Percentiles rank a stretch among this genome's conserved stretches.
These are phyloP conservation scores for Andrena fulva DNA, from an alignment of 2,888 invertebrate species.

Conservation along the genomic window DNA sequence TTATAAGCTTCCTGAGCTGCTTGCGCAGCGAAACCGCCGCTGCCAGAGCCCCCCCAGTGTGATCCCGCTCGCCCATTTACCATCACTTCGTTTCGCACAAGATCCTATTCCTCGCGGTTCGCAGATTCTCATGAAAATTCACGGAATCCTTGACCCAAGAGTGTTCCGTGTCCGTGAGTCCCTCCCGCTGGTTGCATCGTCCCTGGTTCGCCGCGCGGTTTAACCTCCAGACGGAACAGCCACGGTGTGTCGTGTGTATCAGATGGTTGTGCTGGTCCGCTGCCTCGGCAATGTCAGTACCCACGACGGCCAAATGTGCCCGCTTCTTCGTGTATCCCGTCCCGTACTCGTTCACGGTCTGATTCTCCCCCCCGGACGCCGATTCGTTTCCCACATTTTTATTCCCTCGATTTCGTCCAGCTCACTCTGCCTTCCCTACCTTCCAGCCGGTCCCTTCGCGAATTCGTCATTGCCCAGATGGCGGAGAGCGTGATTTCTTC, in stretches of 20 bases:
- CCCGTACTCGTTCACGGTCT: conserved; percentile 69
- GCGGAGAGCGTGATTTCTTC: conserved; percentile 36
- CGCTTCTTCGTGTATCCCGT: conserved; percentile 56
- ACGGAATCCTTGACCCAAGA: conserved; percentile 67
- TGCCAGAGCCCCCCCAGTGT: background rate
- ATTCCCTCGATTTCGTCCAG: conserved; percentile 51
- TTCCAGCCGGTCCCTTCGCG: conserved; percentile 10
- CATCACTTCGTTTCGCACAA: background rate
- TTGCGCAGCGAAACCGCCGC: background rate
- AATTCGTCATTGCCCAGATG: conserved; percentile 51
- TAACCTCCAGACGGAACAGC: conserved; percentile 69
- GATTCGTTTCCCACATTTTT: conserved; percentile 64
- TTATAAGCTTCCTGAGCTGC: too few species aligned
- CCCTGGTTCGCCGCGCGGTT: conserved; percentile 67
- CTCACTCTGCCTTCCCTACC: background rate
- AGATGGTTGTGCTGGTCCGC: conserved; percentile 67
- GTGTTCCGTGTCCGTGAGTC: conserved; percentile 46
- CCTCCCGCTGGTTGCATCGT: conserved; percentile 49
- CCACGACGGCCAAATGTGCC: conserved; percentile 60
- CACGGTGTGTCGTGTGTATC: conserved; percentile 66
- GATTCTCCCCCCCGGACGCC: conserved; percentile 61
- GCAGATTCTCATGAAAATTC: conserved; percentile 67
- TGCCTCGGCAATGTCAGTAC: conserved; percentile 65
- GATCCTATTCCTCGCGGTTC: conserved; percentile 19
- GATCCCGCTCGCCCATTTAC: background rate